Conservation (phyloP, 2,113 vertebrate species). For the Delphinapterus leucas region DNA sequence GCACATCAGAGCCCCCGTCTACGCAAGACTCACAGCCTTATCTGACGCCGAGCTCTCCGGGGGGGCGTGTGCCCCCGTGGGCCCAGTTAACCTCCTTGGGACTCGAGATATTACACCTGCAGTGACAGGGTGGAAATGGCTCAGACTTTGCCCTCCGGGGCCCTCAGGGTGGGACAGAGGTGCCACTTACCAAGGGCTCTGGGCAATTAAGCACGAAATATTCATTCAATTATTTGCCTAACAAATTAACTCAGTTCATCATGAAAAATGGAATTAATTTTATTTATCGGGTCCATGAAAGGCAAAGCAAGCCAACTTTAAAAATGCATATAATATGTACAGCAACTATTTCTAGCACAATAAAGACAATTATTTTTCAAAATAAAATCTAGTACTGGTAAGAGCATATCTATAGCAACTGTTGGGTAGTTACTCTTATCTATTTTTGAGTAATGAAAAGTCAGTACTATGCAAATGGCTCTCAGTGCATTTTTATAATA, state of each 20-base stretch:
- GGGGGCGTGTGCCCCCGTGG: fast-evolving
- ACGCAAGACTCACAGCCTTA: fast-evolving
- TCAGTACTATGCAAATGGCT: neutral
- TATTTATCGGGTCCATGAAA: neutral
- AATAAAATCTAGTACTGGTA: neutral
- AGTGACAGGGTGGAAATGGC: fast-evolving
- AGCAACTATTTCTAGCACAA: constrained; percentile 47
- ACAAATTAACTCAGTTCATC: constrained; percentile 33
- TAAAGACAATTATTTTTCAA: constrained; percentile 46
- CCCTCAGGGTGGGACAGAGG: neutral
- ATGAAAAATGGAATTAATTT: neutral
- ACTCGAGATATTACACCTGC: fast-evolving
- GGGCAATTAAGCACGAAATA: neutral
- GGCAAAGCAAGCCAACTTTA: neutral
- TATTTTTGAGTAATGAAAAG: neutral
- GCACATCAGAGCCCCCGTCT: neutral
- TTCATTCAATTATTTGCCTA: neutral
- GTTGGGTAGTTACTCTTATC: neutral
- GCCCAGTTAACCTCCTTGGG: fast-evolving
- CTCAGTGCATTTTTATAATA: fast-evolving
- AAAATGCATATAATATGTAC: neutral
- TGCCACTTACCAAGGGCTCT: neutral
- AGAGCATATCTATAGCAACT: neutral
- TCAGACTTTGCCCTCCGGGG: fast-evolving
- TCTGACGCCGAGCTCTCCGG: fast-evolving